These are phyloP conservation scores for Hybos culiciformis DNA, from an alignment of 2,888 invertebrate genomes.

Conservation along the genomic window DNA sequence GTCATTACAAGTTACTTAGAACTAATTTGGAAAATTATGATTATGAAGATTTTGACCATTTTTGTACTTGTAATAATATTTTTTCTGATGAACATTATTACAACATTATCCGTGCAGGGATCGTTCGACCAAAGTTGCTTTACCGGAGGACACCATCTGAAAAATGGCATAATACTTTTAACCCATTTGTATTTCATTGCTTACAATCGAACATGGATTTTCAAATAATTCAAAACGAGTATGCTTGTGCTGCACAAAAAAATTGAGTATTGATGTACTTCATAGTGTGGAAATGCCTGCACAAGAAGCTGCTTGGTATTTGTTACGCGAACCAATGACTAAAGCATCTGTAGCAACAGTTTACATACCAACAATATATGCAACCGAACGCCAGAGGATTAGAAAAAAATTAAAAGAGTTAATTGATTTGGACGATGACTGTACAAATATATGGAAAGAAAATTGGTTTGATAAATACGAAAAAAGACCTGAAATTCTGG, in stretches of 20 bases:
- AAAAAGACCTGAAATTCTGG: conserved; percentile 20
- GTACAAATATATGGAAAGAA: conserved; percentile 25
- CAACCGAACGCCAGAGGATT: conserved; percentile 26
- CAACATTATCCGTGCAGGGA: conserved; percentile 1
- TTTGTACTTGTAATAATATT: not conserved
- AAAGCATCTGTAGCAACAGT: conserved; percentile 21
- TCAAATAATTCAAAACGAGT: conserved; percentile 2
- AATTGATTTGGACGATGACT: conserved; percentile 18
- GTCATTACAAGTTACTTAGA: no score
- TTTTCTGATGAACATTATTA: not conserved
- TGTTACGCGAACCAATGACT: conserved; percentile 33
- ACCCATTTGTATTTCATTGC: conserved; percentile 2
- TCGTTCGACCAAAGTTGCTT: not conserved
- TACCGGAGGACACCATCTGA: not conserved
- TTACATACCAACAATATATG: conserved; percentile 30
- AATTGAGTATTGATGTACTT: conserved; percentile 21
- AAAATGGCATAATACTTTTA: conserved; percentile 4
- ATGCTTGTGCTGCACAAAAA: conserved; percentile 13
- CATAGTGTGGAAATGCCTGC: conserved; percentile 26
- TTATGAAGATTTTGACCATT: not conserved
- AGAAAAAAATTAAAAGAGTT: conserved; percentile 24
- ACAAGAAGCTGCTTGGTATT: conserved; percentile 31
- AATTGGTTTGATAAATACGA: conserved; percentile 26
- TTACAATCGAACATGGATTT: conserved; percentile 4
- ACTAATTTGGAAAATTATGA: not conserved